Evolutionary conservation across 2,113 vertebrate species (phyloP).

Genomic region (Brachyistius frenatus): DNA sequence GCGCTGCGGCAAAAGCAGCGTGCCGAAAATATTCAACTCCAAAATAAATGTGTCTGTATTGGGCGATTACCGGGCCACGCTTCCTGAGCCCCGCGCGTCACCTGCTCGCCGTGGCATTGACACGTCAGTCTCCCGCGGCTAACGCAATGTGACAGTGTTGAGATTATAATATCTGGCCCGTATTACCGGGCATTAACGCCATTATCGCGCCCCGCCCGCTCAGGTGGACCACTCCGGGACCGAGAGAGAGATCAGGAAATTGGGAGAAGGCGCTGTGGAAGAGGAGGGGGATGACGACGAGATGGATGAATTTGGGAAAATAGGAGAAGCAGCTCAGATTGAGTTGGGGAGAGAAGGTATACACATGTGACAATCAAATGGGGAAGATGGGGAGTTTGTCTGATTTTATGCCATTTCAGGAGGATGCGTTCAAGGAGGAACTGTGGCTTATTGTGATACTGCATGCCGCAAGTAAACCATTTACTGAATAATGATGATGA

Average conservation of each 20-base stretch:
- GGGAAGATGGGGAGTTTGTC: slow-evolving; percentile 43
- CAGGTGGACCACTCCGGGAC: slow-evolving; percentile 80
- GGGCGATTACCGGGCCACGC: slow-evolving; percentile 82
- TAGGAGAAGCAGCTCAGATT: slow-evolving; percentile 61
- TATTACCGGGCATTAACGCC: slow-evolving; percentile 86
- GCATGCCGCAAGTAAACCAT: slow-evolving; percentile 57
- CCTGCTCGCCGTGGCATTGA: slow-evolving; percentile 85
- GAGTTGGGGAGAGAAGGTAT: slow-evolving; percentile 33
- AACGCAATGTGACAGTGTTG: slow-evolving; percentile 88
- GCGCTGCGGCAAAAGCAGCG: slow-evolving; percentile 38
- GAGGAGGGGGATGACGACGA: slow-evolving; percentile 49
- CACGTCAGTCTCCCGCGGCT: slow-evolving; percentile 85
- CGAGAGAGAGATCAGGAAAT: slow-evolving; percentile 71
- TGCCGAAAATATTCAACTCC: slow-evolving; percentile 68
- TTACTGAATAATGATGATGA: slow-evolving; percentile 71
- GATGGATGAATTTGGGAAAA: slow-evolving; percentile 76
- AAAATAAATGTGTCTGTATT: slow-evolving; percentile 83
- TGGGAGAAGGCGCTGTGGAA: slow-evolving; percentile 67
- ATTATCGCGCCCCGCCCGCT: slow-evolving; percentile 81
- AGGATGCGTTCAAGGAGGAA: slow-evolving; percentile 68
- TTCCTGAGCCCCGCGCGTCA: slow-evolving; percentile 81
- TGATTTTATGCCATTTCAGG: slow-evolving; percentile 70
- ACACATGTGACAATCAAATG: slow-evolving; percentile 65
- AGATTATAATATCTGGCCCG: slow-evolving; percentile 90
- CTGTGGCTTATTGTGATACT: slow-evolving; percentile 53